Evolutionary conservation across 2,797 vertebrate genomes (phyloP).

Genomic region (Amblyraja radiata): DNA sequence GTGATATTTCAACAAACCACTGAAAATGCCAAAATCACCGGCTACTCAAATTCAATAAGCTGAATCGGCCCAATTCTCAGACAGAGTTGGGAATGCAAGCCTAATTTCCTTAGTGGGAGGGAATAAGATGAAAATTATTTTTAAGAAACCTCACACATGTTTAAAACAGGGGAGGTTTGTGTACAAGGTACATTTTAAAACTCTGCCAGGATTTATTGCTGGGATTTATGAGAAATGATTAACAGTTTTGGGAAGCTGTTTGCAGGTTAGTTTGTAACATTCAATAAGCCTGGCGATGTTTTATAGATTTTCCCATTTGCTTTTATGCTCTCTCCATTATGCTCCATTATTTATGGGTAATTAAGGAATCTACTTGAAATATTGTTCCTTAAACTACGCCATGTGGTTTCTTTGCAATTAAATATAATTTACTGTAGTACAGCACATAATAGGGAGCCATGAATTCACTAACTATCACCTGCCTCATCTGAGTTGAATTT

Average conservation of each 20-base stretch:
- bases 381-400: constrained; percentile 34
- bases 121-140: neutral
- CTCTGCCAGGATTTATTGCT: constrained; percentile 14
- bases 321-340: constrained; percentile 32
- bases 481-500: neutral
- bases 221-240: constrained; percentile 17
- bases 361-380: constrained; percentile 25
- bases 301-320: constrained; percentile 33
- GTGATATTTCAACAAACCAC: neutral
- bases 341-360: constrained; percentile 35
- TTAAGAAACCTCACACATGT: neutral
- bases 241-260: neutral
- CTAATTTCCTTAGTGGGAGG: neutral
- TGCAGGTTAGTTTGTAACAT: constrained; percentile 19
- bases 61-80: neutral
- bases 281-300: constrained; percentile 15
- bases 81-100: neutral
- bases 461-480: constrained; percentile 16
- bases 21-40: neutral
- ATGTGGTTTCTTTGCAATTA: constrained; percentile 23
- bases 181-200: neutral
- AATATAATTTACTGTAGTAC: neutral
- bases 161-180: neutral
- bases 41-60: neutral
- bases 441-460: constrained; percentile 20